These are phyloP conservation scores for Falcaria lacertinaria DNA, from an alignment of 2,888 invertebrate species.

Conservation along the genomic window DNA sequence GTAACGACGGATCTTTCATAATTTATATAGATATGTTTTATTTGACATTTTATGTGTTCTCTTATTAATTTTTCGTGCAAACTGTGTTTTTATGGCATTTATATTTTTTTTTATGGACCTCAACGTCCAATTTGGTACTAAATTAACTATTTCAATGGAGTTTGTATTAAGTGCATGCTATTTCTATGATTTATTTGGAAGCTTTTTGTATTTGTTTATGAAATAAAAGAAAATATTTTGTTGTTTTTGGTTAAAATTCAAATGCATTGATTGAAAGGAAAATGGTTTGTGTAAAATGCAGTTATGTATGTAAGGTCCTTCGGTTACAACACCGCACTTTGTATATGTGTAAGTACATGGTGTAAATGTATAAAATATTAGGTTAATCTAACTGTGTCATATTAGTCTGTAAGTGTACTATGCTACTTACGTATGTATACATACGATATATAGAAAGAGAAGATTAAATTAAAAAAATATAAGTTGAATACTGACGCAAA, in stretches of 20 bases:
- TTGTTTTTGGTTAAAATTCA: background rate
- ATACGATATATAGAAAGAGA: slow-evolving; percentile 51
- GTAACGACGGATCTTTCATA: slow-evolving; percentile 41
- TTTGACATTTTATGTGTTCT: background rate
- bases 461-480: slow-evolving; percentile 64
- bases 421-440: slow-evolving; percentile 74
- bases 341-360: slow-evolving; percentile 76
- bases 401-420: slow-evolving; percentile 74
- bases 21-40: slow-evolving; percentile 12
- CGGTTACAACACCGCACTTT: slow-evolving; percentile 48
- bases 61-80: background rate
- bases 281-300: background rate
- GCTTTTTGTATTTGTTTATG: no score
- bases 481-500: slow-evolving; percentile 62
- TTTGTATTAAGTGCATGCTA: background rate
- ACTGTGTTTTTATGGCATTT: no score
- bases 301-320: slow-evolving; percentile 26
- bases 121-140: no score
- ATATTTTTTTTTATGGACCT: no score
- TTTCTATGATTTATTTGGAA: no score
- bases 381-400: slow-evolving; percentile 78
- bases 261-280: background rate
- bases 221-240: background rate
- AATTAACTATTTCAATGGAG: no score
- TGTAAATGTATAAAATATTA: slow-evolving; percentile 74